Base-by-base conservation (phyloP, 2,797 vertebrate genomes). In the Halcyon badia region DNA sequence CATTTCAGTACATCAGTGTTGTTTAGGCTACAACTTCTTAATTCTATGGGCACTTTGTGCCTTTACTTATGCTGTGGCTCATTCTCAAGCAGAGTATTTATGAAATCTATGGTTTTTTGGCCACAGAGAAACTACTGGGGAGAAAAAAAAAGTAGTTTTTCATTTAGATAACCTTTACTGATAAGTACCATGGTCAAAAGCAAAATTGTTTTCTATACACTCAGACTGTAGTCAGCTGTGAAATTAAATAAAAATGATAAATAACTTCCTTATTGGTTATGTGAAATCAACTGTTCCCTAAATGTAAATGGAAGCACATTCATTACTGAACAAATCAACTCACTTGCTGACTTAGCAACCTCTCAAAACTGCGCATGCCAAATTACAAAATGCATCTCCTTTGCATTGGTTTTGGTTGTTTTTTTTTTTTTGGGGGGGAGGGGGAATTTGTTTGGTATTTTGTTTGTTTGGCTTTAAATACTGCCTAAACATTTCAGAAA, bases 241-340 rank as follows among this genome's bases (percentile, higher is more conserved):
- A 97, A 97, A 97, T 97, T 92, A 97, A 97, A 96, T 61, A 89
- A 96, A 97, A 97, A 97, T 92, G 86, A 97, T 91, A 95, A 95
- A 97, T 69, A 96, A 79, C 82, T 84, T 94, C 8, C 89, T 87
- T 89, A 88, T 82, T 83, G 94, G 72, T 95, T 88, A 77, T 66
- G 73, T 78, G 95, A 96, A 98, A 95, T 72, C 95, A 96, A 72
- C 92, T 93, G 75, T 82, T 79, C 65, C 56, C 39, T 79, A 70
- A 68, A 90, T 87, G 83, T 75, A 96, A 97, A 84, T 84, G 89
- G 80, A 87, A 96, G 90, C 46, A 79, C 52, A 94, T 95, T 96
- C 87, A 95, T 94, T 94, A 87, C 65, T 84, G 94, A 96, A 86
- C 79, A 92, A 95, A 93, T 82, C 66, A 6, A 61, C 28, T 75